These are phyloP conservation scores for Pedionomus torquatus DNA, from an alignment of 2,113 vertebrate genomes.

Conservation along the genomic window DNA sequence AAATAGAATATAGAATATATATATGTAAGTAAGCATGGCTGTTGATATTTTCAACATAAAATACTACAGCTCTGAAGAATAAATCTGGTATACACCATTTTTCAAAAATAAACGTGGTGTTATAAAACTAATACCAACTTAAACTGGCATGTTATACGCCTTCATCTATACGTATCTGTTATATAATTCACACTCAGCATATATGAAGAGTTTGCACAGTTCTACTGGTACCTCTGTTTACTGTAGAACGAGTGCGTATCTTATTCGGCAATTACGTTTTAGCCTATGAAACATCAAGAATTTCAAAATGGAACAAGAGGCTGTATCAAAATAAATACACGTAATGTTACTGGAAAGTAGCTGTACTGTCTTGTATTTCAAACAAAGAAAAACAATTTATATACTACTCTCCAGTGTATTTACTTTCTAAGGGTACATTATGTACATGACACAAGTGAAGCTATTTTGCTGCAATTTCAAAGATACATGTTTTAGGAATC, in stretches of 20 bases:
- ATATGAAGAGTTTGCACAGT: neutral
- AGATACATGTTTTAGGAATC: neutral
- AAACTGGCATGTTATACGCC: neutral
- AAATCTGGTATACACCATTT: neutral
- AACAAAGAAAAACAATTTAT: neutral
- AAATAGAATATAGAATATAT: neutral
- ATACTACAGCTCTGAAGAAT: neutral
- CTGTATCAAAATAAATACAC: neutral
- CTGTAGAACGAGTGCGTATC: fast-evolving
- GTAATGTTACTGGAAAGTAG: neutral
- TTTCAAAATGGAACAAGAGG: neutral
- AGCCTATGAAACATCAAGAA: neutral
- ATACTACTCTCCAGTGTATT: neutral
- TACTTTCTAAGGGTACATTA: neutral
- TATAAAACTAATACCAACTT: neutral
- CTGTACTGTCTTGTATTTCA: neutral
- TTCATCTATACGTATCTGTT: neutral
- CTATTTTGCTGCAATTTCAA: neutral
- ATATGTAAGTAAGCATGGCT: neutral
- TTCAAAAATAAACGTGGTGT: neutral
- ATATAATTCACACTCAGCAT: neutral
- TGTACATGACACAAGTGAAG: neutral
- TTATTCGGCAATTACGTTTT: neutral
- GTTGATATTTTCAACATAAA: neutral
- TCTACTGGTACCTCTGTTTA: neutral